phyloP scores from a whole-genome alignment of 2,113 vertebrate species.

The Ascaphus truei region DNA sequence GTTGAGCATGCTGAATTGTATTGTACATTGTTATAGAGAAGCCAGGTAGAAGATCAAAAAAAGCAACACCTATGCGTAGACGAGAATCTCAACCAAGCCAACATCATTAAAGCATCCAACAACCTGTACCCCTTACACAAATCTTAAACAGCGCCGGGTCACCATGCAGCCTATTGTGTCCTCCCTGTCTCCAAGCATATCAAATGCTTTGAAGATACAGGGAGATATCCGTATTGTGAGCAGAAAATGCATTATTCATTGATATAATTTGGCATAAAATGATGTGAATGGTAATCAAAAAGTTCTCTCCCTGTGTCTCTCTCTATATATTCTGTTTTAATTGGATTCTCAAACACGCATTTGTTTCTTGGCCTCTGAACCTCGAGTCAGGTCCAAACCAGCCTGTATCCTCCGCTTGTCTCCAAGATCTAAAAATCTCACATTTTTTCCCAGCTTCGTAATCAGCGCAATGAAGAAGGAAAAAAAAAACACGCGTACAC shows the following conservation, averaged over 20 bases:
- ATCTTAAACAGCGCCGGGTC: neutral
- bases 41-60: no score
- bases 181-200: neutral
- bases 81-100: neutral
- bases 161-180: neutral
- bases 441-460: neutral
- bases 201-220: conserved; percentile 4
- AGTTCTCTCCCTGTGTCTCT: neutral
- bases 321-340: conserved; percentile 20
- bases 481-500: neutral
- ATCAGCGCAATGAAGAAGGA: neutral
- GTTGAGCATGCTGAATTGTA: no score
- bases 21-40: no score
- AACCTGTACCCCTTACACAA: neutral
- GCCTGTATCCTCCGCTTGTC: neutral
- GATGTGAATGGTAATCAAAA: conserved; percentile 26
- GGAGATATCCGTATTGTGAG: neutral
- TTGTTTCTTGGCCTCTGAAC: conserved; percentile 31
- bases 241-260: conserved; percentile 33
- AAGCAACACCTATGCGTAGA: no score
- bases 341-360: conserved; percentile 8
- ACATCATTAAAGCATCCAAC: neutral
- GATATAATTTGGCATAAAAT: conserved; percentile 27
- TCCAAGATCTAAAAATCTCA: conserved; percentile 7
- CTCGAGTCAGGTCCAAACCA: conserved; percentile 13